Conservation (phyloP, 2,888 invertebrate species). For the Drosophila histrio region DNA sequence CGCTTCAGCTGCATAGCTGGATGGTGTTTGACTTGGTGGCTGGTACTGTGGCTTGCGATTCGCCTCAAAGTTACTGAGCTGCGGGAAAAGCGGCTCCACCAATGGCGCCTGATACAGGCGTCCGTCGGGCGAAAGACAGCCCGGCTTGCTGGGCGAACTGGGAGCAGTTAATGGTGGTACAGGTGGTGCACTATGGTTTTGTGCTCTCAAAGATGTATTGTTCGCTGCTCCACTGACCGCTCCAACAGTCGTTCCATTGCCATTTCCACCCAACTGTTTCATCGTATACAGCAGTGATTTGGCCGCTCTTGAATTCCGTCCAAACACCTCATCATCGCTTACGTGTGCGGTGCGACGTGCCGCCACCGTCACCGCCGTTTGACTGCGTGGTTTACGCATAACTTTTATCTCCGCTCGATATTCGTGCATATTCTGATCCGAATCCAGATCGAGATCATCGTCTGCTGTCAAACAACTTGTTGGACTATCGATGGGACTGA, state of each 20-base stretch:
- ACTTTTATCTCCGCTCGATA: constrained; percentile 89
- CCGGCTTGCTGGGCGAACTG: constrained; percentile 63
- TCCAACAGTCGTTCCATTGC: background rate
- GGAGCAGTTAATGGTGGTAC: constrained; percentile 31
- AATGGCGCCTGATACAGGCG: constrained; percentile 82
- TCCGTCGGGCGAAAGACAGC: constrained; percentile 82
- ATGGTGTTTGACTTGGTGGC: background rate
- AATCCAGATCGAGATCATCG: constrained; percentile 82
- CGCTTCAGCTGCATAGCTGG: constrained; percentile 65
- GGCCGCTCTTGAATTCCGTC: constrained; percentile 85
- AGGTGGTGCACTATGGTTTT: background rate
- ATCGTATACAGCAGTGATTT: constrained; percentile 86
- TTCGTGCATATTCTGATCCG: constrained; percentile 85
- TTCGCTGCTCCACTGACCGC: background rate
- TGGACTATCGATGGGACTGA: constrained; percentile 76
- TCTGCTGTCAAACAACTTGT: constrained; percentile 76
- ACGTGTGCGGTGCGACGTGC: constrained; percentile 77
- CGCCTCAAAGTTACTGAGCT: constrained; percentile 73
- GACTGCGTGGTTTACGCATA: constrained; percentile 90
- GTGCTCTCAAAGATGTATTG: background rate
- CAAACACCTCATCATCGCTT: constrained; percentile 84
- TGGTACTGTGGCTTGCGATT: constrained; percentile 76
- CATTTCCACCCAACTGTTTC: constrained; percentile 84
- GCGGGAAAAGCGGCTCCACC: constrained; percentile 82
- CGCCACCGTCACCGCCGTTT: constrained; percentile 88